These are phyloP conservation scores for Cryptoprocta ferox DNA, from an alignment of 2,797 vertebrate species.

Conservation along the genomic window DNA sequence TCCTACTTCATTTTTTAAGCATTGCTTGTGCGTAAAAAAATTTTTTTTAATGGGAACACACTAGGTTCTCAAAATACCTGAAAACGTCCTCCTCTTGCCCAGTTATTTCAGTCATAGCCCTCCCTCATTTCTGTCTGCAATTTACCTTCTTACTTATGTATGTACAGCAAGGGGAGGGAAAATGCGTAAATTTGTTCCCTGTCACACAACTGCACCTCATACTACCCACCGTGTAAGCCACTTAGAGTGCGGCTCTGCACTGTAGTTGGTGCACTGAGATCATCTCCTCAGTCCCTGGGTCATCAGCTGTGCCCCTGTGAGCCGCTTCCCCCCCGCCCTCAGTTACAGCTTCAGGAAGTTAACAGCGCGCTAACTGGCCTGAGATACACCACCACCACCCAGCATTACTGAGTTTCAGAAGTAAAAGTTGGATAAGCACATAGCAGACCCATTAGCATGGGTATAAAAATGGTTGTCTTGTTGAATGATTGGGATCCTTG, in stretches of 20 bases:
- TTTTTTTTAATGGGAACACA: not conserved
- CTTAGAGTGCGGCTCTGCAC: not conserved
- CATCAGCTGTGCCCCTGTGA: not conserved
- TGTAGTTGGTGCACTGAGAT: not conserved
- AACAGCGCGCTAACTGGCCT: not conserved
- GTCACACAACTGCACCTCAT: not conserved
- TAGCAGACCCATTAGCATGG: too few relatives aligned
- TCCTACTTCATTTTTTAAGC: not conserved
- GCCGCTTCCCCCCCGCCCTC: not conserved
- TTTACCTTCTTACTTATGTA: not conserved
- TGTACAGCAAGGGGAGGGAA: not conserved
- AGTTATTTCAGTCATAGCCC: not conserved
- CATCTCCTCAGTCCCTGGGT: not conserved
- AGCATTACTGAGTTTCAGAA: not conserved
- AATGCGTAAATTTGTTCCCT: not conserved
- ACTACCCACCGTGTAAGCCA: rapidly evolving
- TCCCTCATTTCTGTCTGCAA: not conserved
- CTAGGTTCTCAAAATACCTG: not conserved
- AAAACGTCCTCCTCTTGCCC: not conserved
- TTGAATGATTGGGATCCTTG: not conserved
- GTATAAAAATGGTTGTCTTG: not conserved
- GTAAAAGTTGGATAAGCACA: not conserved
- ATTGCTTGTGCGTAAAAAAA: not conserved
- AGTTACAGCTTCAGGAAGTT: not conserved
- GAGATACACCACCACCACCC: not conserved